Base-by-base conservation (phyloP, 2,888 invertebrate genomes). In the Andrena flavipes region DNA sequence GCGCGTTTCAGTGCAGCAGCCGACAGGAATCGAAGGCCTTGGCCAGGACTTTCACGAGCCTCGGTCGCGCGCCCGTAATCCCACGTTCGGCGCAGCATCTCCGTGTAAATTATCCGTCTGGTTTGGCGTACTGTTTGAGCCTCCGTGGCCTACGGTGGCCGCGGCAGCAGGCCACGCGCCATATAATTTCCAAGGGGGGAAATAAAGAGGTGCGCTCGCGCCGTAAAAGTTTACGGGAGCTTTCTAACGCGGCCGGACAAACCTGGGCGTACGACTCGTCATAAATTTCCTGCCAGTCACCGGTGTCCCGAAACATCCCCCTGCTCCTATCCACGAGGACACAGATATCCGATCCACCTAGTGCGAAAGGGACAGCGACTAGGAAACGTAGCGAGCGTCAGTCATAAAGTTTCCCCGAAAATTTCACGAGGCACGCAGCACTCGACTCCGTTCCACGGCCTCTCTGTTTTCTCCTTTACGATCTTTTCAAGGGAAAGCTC, bases 121-220 rank as follows among this genome's bases (percentile, higher is more conserved):
- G 75, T 71, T 75, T 62, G 75, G 72, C 70, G 48, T 60, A 29
- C 65, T 62, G 42, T 64, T 26, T 48, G n/a, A 29, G 68, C 49
- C 51, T 35, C 69, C 29, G 68, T 51, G 64, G 64, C 62, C 59
- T 23, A 7, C 51, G 72, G 78, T 69, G 81, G 74, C 64, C 79
- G 81, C 80, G 80, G 79, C 64, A 76, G 70, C 80, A 67, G 84
- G 92, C 91, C 92, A 92, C 92, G 92, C 88, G 92, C 91, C 91
- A 86, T 90, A 89, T 90, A 90, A 90, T 90, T 91, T 75, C 76
- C 84, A 77, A 87, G 88, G 85, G 77, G 84, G 80, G 84, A 85
- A 85, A 84, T 77, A 74, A 77, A 84, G 71, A 80, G 82, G 78
- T 79, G 80, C 70, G 82, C 75, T 65, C 63, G 63, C 83, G 60